phyloP scores from a whole-genome alignment of 2,797 vertebrate genomes.

The Epinephelus coioides region DNA sequence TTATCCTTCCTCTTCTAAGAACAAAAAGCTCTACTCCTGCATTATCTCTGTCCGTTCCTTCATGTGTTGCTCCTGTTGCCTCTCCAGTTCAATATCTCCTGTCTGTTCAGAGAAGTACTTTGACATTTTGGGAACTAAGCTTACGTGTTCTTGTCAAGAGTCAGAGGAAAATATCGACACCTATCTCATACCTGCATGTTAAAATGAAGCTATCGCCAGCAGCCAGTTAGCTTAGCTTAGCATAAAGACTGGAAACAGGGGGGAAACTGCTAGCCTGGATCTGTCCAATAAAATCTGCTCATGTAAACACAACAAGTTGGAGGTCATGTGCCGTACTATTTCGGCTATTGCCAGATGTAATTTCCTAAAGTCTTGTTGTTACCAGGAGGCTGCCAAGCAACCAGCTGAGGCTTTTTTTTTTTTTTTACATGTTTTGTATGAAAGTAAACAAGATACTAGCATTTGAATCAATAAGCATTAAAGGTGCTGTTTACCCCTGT shows the following conservation, averaged over 20 bases:
- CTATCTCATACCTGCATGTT: not conserved
- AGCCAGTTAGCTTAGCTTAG: not conserved
- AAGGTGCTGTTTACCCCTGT: not conserved
- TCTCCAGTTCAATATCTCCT: constrained; percentile 18
- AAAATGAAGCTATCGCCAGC: not conserved
- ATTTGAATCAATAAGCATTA: not conserved
- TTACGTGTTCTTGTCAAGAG: not conserved
- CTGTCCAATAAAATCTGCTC: not conserved
- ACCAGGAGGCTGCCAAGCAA: not conserved
- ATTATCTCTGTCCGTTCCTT: constrained; percentile 35
- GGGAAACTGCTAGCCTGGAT: not conserved
- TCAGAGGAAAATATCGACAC: not conserved
- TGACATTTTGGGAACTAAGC: not conserved
- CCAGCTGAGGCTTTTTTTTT: no score
- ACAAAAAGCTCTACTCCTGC: constrained; percentile 22
- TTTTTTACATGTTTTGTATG: no score
- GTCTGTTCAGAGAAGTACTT: constrained; percentile 9
- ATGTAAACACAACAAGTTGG: not conserved
- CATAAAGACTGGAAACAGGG: not conserved
- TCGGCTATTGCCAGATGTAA: not conserved
- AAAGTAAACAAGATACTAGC: no score
- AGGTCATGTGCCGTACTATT: not conserved
- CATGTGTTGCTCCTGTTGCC: constrained; percentile 51
- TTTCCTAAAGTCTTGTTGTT: not conserved
- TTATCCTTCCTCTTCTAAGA: constrained; percentile 24